Base-by-base conservation (phyloP, 2,888 invertebrate species). In the Nomada hirtipes region DNA sequence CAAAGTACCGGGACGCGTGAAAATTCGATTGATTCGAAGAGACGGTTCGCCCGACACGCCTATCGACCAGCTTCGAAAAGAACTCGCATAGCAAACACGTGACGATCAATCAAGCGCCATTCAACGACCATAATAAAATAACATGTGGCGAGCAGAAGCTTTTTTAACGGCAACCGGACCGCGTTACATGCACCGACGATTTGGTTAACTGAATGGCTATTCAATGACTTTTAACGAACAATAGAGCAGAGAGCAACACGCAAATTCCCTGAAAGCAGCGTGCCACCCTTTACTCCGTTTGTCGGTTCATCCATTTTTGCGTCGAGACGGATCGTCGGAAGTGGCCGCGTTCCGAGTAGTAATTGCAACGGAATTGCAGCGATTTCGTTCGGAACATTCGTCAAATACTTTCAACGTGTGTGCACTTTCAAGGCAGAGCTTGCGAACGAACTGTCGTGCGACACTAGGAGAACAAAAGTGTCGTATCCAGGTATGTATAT, bases 61-160 rank as follows among this genome's bases (percentile, higher is more conserved):
- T 13, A 50, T 20, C 44, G 20, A 36, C n/a, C 23, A 2, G n/a
- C 26, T 47, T 50, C 71, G 47, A 42, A 84, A 79, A 79, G 69
- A 81, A 84, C 83, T 83, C 84, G 84, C 84, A 85, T 86, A 79
- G 81, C 85, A 89, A 89, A 88, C 86, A 85, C 71, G 83, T 69
- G 53, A 70, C 64, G 87, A 84, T 89, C 90, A 90, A 90, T 90
- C 90, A 90, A 87, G 86, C 86, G 76, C 88, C 82, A 90, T 90
- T 90, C 90, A 90, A 67, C 79, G 63, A n/a, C 60, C 53, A 77
- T 87, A 89, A 89, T 86, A 83, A 90, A 90, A 88, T 88, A 88
- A 89, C 85, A 70, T 47, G 75, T 68, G 69, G 52, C 59, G 57
- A 65, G 26, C 71, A 36, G 20, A 18, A 47, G 57, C 44, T 75